Base-by-base conservation (phyloP, 2,888 invertebrate species). In the Agonum fuliginosum region DNA sequence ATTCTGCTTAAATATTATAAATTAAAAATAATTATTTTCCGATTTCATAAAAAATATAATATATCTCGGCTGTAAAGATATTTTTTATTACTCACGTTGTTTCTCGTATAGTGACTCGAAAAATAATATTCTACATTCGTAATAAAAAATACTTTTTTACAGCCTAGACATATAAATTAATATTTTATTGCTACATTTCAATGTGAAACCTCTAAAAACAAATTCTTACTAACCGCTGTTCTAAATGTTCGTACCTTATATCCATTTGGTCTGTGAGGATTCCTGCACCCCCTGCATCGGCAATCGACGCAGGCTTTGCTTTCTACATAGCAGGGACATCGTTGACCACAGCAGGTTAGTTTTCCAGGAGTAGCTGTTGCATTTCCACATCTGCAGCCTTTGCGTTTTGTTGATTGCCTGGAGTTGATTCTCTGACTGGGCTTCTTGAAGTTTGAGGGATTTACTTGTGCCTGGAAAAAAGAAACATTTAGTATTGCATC, bases 291-390 rank as follows among this genome's bases (percentile, higher is more conserved):
- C 84, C 95, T 91, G 87, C 97, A 98, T 85, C 94, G 93, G 87
- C 98, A 98, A 82, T 95, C 95, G 3, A 93, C 90, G 84, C 97
- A 98, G 0, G 95, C 94, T 85, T 95, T 95, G 81, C 95, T 94
- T 80, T 95, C 95, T 2, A 96, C 95, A 86, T 97, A 98, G 87
- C 97, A 98, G 0, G 97, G 96, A 87, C 97, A 98, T 79, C 97
- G 89, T 85, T 97, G 97, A 0, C 97, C 97, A 84, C 97, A 96
- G 84, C 97, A 98, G 0, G 97, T 97, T 48, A 97, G 87, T 85
- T 95, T 96, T 2, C 96, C 96, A 0, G 97, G 96, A 14, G 93
- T 93, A 0, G 95, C 92, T 0, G 97, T 95, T 0, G 96, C 95
- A 87, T 95, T 95, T 2, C 97, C 97, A 88, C 97, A 97, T 78